Evolutionary conservation across 2,113 vertebrate genomes (phyloP).

Genomic region (Pandion haliaetus): DNA sequence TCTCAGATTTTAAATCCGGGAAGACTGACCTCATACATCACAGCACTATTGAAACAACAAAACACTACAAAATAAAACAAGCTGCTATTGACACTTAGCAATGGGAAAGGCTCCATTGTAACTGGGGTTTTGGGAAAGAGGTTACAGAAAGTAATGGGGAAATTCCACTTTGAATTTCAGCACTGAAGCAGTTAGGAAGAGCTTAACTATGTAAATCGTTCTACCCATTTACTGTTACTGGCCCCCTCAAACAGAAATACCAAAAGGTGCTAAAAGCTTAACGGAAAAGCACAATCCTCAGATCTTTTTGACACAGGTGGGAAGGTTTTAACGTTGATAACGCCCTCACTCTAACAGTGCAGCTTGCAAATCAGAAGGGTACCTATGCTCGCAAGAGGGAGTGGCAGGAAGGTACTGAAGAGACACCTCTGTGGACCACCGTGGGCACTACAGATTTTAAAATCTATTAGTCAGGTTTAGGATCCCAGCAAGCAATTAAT

Average conservation of each 20-base stretch:
- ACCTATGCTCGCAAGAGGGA: neutral
- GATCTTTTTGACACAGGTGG: neutral
- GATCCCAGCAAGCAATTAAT: neutral
- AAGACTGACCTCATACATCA: conserved; percentile 10
- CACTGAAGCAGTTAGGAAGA: neutral
- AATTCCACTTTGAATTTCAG: neutral
- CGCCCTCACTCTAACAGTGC: fast-evolving
- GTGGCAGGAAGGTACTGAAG: neutral
- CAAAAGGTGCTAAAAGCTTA: neutral
- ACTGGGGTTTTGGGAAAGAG: neutral
- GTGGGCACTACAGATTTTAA: fast-evolving
- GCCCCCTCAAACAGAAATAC: neutral
- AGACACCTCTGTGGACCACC: fast-evolving
- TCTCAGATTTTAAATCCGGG: neutral
- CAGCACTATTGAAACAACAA: neutral
- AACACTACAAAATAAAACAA: neutral
- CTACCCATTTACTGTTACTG: fast-evolving
- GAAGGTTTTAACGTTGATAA: neutral
- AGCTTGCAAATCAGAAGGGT: neutral
- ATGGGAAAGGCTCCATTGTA: neutral
- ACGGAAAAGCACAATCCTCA: neutral
- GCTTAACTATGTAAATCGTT: neutral
- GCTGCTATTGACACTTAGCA: neutral
- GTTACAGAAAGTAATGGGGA: neutral
- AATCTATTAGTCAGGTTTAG: fast-evolving